Evolutionary conservation across 2,113 vertebrate genomes (phyloP), one percentile per base, ranked within the genome.

Genomic region (Maccullochella peelii): DNA sequence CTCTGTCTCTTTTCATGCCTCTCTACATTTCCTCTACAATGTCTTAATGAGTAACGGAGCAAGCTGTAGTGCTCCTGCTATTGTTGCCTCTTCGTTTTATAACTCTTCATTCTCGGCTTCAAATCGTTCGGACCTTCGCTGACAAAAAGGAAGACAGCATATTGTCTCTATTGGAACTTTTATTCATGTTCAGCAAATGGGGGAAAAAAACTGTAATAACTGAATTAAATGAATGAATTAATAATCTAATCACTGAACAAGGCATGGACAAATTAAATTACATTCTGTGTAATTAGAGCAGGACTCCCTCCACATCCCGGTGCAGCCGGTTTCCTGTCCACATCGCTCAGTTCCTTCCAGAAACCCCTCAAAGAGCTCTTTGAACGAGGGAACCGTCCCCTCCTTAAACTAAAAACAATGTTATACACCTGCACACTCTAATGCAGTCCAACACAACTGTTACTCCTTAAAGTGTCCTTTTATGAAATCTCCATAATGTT

Each of bases 241-340:
- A 52, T 81, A 59, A 83, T 79, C 23, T 57, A 68, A 73, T 88
- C 79, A 71, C 33, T 5, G 62, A 44, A 70, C 44, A 25, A 63
- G 38, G 75, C n/a, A 42, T 69, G 38, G 14, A n/a, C 10, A 42
- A 55, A 84, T 71, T 62, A 83, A 77, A 87, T 88, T 80, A 86
- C 21, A 40, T 42, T 23, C 4, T 72, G 42, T 72, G n/a, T 84
- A 85, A 88, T 86, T 86, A 80, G 83, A 74, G 20, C 20, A 82
- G 44, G 66, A 30, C 30, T 36, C 57, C 36, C 25, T 52, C 30
- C 25, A 58, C 61, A 52, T 63, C 38, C 59, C 49, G 33, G 30
- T 62, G 23, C 47, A 27, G 50, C 38, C 44, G 38, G 70, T 58
- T 71, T 67, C 4, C 30, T 30, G 21, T 49, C 69, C 30, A 69